Base-by-base conservation (phyloP, 2,113 vertebrate genomes). In the Astur gentilis region DNA sequence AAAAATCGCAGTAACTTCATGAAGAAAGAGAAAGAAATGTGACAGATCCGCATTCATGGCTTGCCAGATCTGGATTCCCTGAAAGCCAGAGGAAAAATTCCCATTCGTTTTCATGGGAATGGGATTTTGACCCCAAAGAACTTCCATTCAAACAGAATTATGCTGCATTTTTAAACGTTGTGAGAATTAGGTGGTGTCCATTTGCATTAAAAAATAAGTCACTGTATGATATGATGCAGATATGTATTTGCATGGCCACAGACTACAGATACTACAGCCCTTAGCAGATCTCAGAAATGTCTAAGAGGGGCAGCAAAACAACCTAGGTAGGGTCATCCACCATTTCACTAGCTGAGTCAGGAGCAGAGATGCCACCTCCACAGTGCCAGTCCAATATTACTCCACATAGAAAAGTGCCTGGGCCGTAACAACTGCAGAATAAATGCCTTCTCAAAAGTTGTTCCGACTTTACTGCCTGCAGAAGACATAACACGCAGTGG, bases 61-160 rank as follows among this genome's bases (percentile, higher is more conserved):
- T 94, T 89, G 77, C 83, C 86, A 95, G 70, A 76, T 61, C 38
- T 58, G 72, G n/a, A 89, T 93, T 87, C 60, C 8, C 0, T 55
- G 60, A 89, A 91, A 91, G 60, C 16, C 87, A 85, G 42, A 44
- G 73, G 55, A 78, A 94, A 94, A 95, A 91, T n/a, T 95, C 84
- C 89, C 73, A 50, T 83, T 93, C 0, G 0, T 32, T 91, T 93
- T 83, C 55, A 80, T 9, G 19, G 89, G 73, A 87, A 67, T 64
- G 40, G 34, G 66, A 66, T 67, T 91, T 92, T 71, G 58, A 87
- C 16, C 62, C 64, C 0, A 0, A 77, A 87, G 70, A 58, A 47
- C 55, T 92, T 79, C 55, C 12, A 38, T 31, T 88, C 71, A 52
- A 57, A 80, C 23, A 45, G 32, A 93, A 85, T 71, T 62, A 80